Base-by-base conservation (phyloP, 2,888 invertebrate genomes). In the Xylota sylvarum region DNA sequence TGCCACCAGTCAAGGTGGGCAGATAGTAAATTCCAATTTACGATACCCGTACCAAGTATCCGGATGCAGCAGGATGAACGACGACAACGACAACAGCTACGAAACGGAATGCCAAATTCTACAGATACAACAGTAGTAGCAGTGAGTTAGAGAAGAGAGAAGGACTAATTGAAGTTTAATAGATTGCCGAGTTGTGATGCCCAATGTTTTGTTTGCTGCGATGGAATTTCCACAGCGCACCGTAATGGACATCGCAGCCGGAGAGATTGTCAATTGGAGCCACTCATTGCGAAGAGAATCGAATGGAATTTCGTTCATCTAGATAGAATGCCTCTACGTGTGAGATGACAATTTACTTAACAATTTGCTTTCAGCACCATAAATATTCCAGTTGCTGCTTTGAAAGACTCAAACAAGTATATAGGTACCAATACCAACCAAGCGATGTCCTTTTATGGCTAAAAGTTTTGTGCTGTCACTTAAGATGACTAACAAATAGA, bases 141-240 rank as follows among this genome's bases (percentile, higher is more conserved):
- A 40, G 6, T 10, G 35, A 32, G 50, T 43, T 14, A 10, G 43
- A 43, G 17, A 3, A n/a, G 60, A 37, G 58, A 35, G 55, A 72
- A 58, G 19, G 40, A 65, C 80, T 80, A 85, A 80, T 85, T 80
- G 76, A 80, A 85, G 80, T 80, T 85, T 76, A 80, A 85, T 80
- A 80, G 85, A 80, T 76, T 69, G 70, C 58, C 60, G 10, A 62
- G 77, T 52, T 67, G n/a, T n/a, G 35, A 27, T 67, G 67, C 17
- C 12, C 43, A 58, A 56, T 70, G 76, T 58, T 74, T 74, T 80
- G 69, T 32, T 56, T 58, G 23, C 32, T 37, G 35, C 50, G 35
- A 73, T 81, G 17, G 55, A 55, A 64, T 43, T 65, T 65, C 46
- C 32, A 65, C 17, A 35, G 30, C 43, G 2, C 40, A 43, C 7